A percentile compares a stretch with the other conserved stretches of the same genome.
Evolutionary conservation across 2,797 vertebrate species (phyloP).

Genomic region (Odontamblyopus lacepedii): DNA sequence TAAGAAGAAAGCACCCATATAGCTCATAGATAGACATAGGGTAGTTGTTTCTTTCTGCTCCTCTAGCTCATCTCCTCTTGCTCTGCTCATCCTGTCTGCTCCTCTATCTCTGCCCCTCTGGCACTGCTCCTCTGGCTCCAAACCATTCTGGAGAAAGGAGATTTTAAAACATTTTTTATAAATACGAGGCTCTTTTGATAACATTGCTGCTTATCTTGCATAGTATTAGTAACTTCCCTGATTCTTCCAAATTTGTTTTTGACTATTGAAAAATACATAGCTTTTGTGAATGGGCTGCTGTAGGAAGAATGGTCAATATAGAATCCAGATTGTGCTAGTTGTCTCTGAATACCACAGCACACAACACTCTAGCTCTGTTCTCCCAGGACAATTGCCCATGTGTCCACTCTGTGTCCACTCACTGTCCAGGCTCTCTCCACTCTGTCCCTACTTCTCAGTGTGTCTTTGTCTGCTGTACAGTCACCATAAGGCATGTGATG

Average conservation of each 20-base stretch:
- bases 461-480: slow-evolving; percentile 64
- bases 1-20: no score
- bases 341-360: slow-evolving; percentile 63
- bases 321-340: slow-evolving; percentile 70
- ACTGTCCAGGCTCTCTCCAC: neutral
- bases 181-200: no score
- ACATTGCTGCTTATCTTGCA: neutral
- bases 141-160: no score
- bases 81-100: no score
- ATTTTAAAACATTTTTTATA: no score
- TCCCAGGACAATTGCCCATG: slow-evolving; percentile 60
- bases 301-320: slow-evolving; percentile 63
- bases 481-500: slow-evolving; percentile 43
- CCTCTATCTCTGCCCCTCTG: no score
- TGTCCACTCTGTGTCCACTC: slow-evolving; percentile 16
- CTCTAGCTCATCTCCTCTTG: no score
- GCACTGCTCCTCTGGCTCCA: no score
- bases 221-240: neutral
- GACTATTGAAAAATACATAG: neutral
- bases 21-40: no score
- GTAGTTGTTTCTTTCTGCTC: no score
- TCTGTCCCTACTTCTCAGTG: slow-evolving; percentile 66
- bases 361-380: slow-evolving; percentile 71
- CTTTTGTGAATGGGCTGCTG: slow-evolving; percentile 17
- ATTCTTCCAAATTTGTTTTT: neutral